Evolutionary conservation across 2,888 invertebrate species (phyloP), one percentile per base, ranked within the genome.

Genomic region (Ceriagrion tenellum): DNA sequence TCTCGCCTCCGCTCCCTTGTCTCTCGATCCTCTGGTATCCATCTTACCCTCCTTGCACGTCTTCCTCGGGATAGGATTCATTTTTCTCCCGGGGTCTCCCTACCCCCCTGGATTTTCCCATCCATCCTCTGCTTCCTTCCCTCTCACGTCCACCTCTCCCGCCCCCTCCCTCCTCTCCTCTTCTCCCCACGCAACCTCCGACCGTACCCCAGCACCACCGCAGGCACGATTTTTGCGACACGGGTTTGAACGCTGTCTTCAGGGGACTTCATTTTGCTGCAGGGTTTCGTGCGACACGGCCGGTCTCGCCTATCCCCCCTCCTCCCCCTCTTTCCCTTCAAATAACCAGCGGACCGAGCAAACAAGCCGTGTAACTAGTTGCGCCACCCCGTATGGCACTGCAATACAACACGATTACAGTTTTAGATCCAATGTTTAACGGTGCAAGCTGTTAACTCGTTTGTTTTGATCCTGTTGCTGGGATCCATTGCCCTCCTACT

Each of bases 41-140:
- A 47, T n/a, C n/a, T 55, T 16, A 26, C 55, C 26, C 89, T 8
- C 26, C 89, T 55, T 26, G 26, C 23, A 89, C 55, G 89, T 89
- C 89, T 59, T 69, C 69, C 26, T 35, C 35, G 74, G 12, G 93
- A 93, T 74, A 26, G 16, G 63, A 63, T 26, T 91, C 93, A 93
- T 93, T 93, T 93, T 93, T 93, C 93, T 93, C 69, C 47, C 26
- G 35, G 18, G n/a, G n/a, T n/a, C n/a, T 47, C 8, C 8, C 47
- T 8, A 13, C 40, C 90, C 30, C 47, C 8, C 47, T 4, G 47
- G 47, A 47, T 47, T 47, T 47, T 4, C 47, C 47, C 47, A 47
- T 35, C 30, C 59, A 20, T 20, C 59, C 59, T 59, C 59, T 2
- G 18, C 69, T 26, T 69, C 69, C 26, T 23, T 8, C 69, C 69